Evolutionary conservation across 2,113 vertebrate species (phyloP).

Genomic region (Capreolus pygargus): DNA sequence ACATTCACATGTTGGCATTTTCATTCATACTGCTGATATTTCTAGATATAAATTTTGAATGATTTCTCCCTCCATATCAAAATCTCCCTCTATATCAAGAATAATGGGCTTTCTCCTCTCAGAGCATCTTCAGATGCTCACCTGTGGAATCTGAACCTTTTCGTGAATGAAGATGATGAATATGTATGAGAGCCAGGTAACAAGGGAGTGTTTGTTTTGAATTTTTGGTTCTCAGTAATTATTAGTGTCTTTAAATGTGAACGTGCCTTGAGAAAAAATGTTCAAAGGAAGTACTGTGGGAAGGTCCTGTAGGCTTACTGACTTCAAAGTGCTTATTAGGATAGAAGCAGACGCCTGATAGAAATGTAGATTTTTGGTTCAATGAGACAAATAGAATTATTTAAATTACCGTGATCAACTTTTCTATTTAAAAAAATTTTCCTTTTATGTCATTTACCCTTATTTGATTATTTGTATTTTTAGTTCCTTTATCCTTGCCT

Average conservation of each 20-base stretch:
- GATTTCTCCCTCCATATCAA: not conserved
- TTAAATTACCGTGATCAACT: not conserved
- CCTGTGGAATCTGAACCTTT: not conserved
- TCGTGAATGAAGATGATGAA: not conserved
- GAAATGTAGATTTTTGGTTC: not conserved
- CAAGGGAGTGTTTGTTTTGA: not conserved
- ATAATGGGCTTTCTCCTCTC: not conserved
- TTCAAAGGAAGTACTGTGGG: not conserved
- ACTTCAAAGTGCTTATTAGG: not conserved
- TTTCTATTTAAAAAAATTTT: not conserved
- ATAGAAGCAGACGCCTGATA: not conserved
- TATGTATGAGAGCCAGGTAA: not conserved
- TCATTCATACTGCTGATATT: not conserved
- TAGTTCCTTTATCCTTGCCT: not conserved
- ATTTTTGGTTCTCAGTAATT: not conserved
- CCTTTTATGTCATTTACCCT: not conserved
- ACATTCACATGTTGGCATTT: not conserved
- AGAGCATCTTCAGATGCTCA: not conserved
- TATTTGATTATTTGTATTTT: not conserved
- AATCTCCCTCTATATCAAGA: not conserved
- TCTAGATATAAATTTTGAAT: not conserved
- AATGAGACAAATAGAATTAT: not conserved
- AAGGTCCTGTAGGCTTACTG: not conserved
- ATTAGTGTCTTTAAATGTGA: not conserved
- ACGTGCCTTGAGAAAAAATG: not conserved